Conservation (phyloP, 1,140 invertebrate species). For the Lepeophtheirus salmonis region DNA sequence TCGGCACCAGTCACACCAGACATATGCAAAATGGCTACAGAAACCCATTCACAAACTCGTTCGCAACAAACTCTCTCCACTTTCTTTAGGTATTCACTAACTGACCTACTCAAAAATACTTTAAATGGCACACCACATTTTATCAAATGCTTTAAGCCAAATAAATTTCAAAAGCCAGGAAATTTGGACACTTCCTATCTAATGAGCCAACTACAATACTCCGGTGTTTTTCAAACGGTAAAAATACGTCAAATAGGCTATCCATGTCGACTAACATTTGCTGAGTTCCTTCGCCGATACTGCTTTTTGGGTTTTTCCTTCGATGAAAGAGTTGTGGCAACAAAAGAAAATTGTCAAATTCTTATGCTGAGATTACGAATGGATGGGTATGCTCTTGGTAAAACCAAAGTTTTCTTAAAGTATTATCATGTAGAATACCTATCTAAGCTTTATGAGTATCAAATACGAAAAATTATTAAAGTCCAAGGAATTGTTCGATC, state of each 20-base stretch:
- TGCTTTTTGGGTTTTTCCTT: conserved; percentile 54
- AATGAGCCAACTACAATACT: conserved; percentile 51
- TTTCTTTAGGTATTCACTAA: conserved; percentile 61
- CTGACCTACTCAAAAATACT: conserved; percentile 67
- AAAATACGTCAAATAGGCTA: conserved; percentile 51
- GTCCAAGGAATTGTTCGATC: conserved; percentile 29
- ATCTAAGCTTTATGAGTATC: conserved; percentile 52
- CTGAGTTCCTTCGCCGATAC: conserved; percentile 59
- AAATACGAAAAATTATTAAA: conserved; percentile 27
- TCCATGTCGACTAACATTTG: conserved; percentile 53
- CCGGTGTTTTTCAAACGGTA: conserved; percentile 61
- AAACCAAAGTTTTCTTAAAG: conserved; percentile 63
- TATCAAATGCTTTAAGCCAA: conserved; percentile 63
- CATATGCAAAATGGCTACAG: conserved; percentile 15
- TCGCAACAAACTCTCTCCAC: conserved; percentile 64
- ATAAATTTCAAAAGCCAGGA: conserved; percentile 45
- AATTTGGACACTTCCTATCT: conserved; percentile 50
- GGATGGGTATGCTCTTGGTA: conserved; percentile 63
- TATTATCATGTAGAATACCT: conserved; percentile 67
- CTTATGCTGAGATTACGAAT: conserved; percentile 50
- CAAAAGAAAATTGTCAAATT: conserved; percentile 46
- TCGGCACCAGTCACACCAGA: conserved; percentile 18
- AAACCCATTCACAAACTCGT: conserved; percentile 48
- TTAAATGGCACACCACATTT: conserved; percentile 56
- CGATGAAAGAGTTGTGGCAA: conserved; percentile 45